These are phyloP conservation scores for Phenacoccus solenopsis DNA, from an alignment of 1,140 invertebrate species.

Conservation along the genomic window DNA sequence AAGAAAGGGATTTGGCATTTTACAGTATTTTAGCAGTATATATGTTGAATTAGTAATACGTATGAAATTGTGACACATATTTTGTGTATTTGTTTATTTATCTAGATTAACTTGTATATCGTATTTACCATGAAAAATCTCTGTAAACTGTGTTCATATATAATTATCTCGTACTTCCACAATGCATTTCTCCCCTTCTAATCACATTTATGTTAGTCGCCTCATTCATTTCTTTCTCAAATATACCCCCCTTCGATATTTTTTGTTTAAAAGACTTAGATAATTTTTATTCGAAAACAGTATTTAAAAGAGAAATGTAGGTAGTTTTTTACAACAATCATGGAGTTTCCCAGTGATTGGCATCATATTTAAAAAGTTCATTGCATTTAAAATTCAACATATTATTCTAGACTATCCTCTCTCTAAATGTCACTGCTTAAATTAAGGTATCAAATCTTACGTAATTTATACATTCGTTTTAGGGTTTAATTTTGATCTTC, in stretches of 20 bases:
- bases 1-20: constrained; percentile 15
- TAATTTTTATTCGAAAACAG: not conserved
- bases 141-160: not conserved
- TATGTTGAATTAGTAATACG: constrained; percentile 1
- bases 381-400: not conserved
- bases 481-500: not conserved
- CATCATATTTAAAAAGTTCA: no score
- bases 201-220: not conserved
- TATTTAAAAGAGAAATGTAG: not conserved
- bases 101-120: not conserved
- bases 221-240: not conserved
- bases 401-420: not conserved
- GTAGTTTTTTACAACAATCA: not conserved
- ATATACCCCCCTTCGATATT: not conserved
- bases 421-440: not conserved
- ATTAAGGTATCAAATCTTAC: not conserved
- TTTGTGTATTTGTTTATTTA: not conserved
- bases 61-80: constrained; percentile 3
- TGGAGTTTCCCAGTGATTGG: no score
- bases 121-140: not conserved
- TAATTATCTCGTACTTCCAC: not conserved
- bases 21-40: constrained; percentile 10
- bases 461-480: not conserved
- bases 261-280: not conserved
- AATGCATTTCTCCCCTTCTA: not conserved